These are phyloP conservation scores for Ceratothoa steindachneri DNA, from an alignment of 2,888 invertebrate genomes.

Conservation along the genomic window DNA sequence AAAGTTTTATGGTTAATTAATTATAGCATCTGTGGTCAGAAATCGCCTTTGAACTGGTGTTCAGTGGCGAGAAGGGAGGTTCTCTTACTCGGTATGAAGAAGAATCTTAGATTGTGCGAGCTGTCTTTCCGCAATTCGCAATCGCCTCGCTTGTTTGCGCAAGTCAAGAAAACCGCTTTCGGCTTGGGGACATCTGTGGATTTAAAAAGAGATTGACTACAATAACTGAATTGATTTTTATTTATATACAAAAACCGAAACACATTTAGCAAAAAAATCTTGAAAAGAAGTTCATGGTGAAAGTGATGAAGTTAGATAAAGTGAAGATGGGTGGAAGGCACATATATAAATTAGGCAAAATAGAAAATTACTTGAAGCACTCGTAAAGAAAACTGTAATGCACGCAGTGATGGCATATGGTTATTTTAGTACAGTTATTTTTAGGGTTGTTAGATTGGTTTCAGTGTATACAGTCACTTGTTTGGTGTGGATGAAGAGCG, in stretches of 20 bases:
- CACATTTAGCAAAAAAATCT: background rate
- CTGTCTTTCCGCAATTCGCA: slow-evolving; percentile 34
- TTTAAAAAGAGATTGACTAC: background rate
- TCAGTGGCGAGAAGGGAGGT: too few relatives aligned
- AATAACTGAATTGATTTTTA: background rate
- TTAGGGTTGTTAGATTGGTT: too few relatives aligned
- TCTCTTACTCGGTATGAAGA: slow-evolving; percentile 42
- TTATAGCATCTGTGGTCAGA: too few relatives aligned
- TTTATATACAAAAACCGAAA: slow-evolving; percentile 8
- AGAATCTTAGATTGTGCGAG: slow-evolving; percentile 33
- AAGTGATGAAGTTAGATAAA: background rate
- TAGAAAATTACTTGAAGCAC: too few relatives aligned
- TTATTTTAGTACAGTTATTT: too few relatives aligned
- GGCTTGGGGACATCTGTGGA: slow-evolving; percentile 28
- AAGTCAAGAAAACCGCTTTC: slow-evolving; percentile 37
- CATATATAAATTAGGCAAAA: too few relatives aligned
- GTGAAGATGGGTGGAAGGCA: background rate
- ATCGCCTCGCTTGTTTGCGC: slow-evolving; percentile 34
- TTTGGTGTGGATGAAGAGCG: too few relatives aligned
- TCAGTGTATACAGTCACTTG: too few relatives aligned
- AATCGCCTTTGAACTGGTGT: too few relatives aligned
- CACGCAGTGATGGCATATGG: too few relatives aligned
- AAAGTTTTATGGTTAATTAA: too few relatives aligned
- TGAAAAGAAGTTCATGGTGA: background rate
- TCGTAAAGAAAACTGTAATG: too few relatives aligned